Evolutionary conservation across 2,797 vertebrate genomes (phyloP).

Genomic region (Macropus fuliginosus): DNA sequence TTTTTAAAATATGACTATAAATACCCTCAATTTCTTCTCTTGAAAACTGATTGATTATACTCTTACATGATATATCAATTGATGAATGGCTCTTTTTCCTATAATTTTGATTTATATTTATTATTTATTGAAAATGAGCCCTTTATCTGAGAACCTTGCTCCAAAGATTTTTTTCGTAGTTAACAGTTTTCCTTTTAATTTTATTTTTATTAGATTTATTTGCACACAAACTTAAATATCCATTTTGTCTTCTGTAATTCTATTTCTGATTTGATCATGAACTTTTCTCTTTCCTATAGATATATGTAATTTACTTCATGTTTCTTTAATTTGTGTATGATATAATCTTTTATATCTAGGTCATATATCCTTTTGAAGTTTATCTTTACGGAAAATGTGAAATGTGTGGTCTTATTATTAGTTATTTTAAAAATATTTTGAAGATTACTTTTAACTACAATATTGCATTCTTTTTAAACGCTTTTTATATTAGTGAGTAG

Average conservation of each 20-base stretch:
- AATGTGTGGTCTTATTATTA: not conserved
- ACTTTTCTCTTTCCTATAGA: not conserved
- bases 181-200: not conserved
- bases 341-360: not conserved
- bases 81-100: not conserved
- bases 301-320: not conserved
- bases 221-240: not conserved
- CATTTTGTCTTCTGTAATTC: not conserved
- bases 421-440: not conserved
- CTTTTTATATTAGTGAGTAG: not conserved
- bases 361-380: not conserved
- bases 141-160: not conserved
- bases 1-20: not conserved
- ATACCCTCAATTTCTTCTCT: not conserved
- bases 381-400: not conserved
- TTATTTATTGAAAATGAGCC: not conserved
- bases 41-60: not conserved
- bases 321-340: not conserved
- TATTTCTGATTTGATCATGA: not conserved
- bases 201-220: not conserved
- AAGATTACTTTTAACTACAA: not conserved
- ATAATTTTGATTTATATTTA: not conserved
- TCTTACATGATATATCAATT: not conserved
- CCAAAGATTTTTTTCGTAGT: not conserved
- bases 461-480: not conserved